phyloP scores from a whole-genome alignment of 2,888 invertebrate genomes.

The Napeogenes inachia region DNA sequence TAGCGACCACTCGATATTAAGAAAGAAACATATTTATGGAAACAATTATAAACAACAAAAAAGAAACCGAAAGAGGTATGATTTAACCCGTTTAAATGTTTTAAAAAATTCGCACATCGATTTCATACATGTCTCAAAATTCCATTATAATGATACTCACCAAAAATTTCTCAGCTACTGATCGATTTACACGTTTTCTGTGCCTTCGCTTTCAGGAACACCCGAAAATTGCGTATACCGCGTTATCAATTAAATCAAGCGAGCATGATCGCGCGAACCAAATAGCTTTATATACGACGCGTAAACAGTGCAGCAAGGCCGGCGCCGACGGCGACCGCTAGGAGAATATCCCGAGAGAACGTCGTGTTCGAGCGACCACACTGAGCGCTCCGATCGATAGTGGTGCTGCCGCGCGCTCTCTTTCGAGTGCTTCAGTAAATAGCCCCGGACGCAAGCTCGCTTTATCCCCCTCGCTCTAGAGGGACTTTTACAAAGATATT shows the following conservation, averaged over 20 bases:
- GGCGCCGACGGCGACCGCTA: constrained; percentile 73
- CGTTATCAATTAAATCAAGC: constrained; percentile 63
- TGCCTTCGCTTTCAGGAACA: constrained; percentile 42
- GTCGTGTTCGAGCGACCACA: constrained; percentile 65
- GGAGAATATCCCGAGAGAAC: constrained; percentile 70
- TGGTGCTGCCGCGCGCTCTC: constrained; percentile 60
- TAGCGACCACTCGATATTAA: constrained; percentile 65
- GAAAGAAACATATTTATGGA: constrained; percentile 44
- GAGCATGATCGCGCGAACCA: constrained; percentile 66
- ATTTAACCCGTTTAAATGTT: constrained; percentile 1
- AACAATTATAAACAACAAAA: constrained; percentile 23
- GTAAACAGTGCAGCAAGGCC: constrained; percentile 71
- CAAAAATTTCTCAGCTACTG: constrained; percentile 37
- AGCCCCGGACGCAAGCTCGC: constrained; percentile 39
- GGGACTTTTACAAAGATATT: constrained; percentile 38
- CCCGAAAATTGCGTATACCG: constrained; percentile 49
- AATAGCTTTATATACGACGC: constrained; percentile 54
- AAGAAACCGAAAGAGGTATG: constrained; percentile 16
- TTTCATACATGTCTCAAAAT: constrained; percentile 34
- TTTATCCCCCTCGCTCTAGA: constrained; percentile 37
- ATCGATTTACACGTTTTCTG: constrained; percentile 44
- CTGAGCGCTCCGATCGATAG: constrained; percentile 70
- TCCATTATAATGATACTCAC: constrained; percentile 37
- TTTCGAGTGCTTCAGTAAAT: constrained; percentile 54
- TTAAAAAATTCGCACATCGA: constrained; percentile 13